Percentiles rank a stretch among this genome's conserved stretches.
phyloP scores from a whole-genome alignment of 2,113 vertebrate genomes.

The Pontoporia blainvillei region DNA sequence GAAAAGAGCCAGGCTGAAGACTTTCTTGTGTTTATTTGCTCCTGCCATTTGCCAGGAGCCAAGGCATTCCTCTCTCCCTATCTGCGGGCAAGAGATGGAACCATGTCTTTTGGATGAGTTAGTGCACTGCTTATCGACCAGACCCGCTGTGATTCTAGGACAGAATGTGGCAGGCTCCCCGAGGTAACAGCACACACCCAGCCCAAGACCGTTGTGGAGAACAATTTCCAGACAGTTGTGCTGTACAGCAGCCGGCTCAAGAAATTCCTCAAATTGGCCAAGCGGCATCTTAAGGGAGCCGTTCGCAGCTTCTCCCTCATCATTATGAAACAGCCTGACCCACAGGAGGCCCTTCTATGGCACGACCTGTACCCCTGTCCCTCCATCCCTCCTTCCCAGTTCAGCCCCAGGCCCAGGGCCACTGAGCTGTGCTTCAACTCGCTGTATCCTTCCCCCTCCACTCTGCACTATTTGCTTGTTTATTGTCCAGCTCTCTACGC shows the following conservation, averaged over 20 bases:
- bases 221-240: no score
- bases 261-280: neutral
- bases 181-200: neutral
- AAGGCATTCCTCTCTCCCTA: neutral
- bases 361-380: neutral
- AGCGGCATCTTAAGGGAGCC: neutral
- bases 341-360: neutral
- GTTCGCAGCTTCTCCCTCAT: neutral
- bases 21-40: constrained; percentile 22
- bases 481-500: neutral
- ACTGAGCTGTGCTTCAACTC: neutral
- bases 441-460: accelerated
- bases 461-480: accelerated
- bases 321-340: neutral
- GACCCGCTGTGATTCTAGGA: neutral
- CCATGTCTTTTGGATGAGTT: neutral
- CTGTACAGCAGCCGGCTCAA: neutral
- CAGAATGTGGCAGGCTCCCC: neutral
- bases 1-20: neutral
- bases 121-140: neutral
- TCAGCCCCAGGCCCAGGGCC: accelerated
- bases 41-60: constrained; percentile 13
- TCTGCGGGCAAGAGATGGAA: neutral
- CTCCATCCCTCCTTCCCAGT: neutral
- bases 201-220: neutral